Base-by-base conservation (phyloP, 2,888 invertebrate genomes). In the Nemurella pictetii region DNA sequence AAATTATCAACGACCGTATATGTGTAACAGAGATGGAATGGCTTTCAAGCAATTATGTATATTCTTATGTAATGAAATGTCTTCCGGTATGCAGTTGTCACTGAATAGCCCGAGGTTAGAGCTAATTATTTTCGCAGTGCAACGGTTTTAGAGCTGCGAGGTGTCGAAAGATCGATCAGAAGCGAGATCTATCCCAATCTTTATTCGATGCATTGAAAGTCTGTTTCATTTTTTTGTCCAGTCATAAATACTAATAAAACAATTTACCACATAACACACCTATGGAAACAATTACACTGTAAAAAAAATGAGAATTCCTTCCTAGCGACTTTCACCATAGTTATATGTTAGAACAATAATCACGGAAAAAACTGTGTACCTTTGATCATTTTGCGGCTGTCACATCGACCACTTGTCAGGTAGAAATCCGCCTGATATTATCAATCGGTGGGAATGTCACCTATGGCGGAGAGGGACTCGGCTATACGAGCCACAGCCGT, bases 351-450 rank as follows among this genome's bases (percentile, higher is more conserved):
- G 55, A n/a, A 55, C 55, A 55, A 55, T 55, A 55, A 55, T 55
- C 55, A 55, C 12, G 75, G 28, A 75, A 75, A 75, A 75, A 27
- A 26, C 12, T 26, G 9, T 75, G 3, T 55, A 7, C 15, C 75
- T 75, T 75, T 75, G 75, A 75, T 75, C 75, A 75, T 9, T 75
- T 75, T 25, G 75, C 75, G 75, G 75, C 78, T 30, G 30, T 78
- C 30, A 28, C 9, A 30, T 0, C 3, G 30, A 78, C 78, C 78
- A 78, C 78, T 78, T 75, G 29, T 78, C 78, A 7, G 26, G 7
- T 75, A 25, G 26, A 7, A 25, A 27, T 75, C 75, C 26, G 5
- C 26, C 9, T 25, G 26, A 15, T 55, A 75, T 55, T 55, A 55
- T 27, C 75, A 75, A 75, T 75, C 75, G 26, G 28, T 75, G 26